Conservation (phyloP, 1,140 invertebrate species). For the Chironomus striatipennis region DNA sequence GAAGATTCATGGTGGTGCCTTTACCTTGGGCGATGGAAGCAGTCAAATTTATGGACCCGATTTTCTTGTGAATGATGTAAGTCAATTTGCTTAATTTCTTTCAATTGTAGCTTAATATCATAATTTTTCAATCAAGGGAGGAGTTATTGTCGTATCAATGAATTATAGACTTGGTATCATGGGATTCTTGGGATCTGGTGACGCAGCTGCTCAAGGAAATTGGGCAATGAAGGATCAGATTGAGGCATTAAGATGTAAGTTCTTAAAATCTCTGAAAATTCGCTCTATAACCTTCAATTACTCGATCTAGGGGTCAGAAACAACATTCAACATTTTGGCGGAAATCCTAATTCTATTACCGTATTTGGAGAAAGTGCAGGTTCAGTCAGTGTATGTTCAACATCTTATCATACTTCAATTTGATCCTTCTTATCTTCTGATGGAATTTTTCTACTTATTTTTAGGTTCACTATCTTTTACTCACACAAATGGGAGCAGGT, state of each 20-base stretch:
- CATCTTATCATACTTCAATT: neutral
- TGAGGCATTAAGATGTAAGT: constrained; percentile 44
- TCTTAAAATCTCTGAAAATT: neutral
- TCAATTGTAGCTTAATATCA: neutral
- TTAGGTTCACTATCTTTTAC: constrained; percentile 39
- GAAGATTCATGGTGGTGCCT: constrained; percentile 59
- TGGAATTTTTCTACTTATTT: neutral
- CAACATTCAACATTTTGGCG: constrained; percentile 48
- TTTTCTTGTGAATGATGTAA: constrained; percentile 46
- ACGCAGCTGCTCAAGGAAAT: constrained; percentile 48
- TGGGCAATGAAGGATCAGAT: constrained; percentile 54
- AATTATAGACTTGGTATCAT: constrained; percentile 60
- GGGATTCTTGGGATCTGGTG: constrained; percentile 49
- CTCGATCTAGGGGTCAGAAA: constrained; percentile 43
- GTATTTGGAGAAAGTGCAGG: constrained; percentile 49
- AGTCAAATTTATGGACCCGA: constrained; percentile 43
- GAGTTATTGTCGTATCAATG: constrained; percentile 56
- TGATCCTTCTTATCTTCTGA: neutral
- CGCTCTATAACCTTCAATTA: neutral
- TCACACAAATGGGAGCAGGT: neutral
- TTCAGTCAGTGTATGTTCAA: constrained; percentile 40
- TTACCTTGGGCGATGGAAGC: constrained; percentile 46
- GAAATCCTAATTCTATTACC: constrained; percentile 46
- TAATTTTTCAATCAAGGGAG: constrained; percentile 26
- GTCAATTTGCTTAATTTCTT: neutral